Conservation (phyloP, 2,797 vertebrate genomes). For the Pseudochromis fuscus region DNA sequence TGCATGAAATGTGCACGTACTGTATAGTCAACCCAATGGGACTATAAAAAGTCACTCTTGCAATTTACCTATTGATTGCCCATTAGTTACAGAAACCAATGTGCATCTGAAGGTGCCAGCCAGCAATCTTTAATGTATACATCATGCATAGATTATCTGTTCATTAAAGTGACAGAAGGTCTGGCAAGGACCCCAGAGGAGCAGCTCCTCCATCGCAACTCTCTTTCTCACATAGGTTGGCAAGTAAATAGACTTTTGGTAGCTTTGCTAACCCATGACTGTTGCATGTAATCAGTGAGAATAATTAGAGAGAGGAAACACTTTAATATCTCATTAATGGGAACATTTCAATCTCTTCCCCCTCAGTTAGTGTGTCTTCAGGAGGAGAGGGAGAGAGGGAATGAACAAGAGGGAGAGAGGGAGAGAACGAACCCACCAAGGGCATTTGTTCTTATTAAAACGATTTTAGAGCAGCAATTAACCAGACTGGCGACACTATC, state of each 20-base stretch:
- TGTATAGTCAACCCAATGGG: neutral
- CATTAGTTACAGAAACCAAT: constrained; percentile 58
- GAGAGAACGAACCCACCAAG: constrained; percentile 45
- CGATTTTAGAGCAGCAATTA: constrained; percentile 75
- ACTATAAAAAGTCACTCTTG: constrained; percentile 46
- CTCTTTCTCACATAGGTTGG: constrained; percentile 17
- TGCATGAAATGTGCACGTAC: neutral
- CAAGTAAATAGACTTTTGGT: constrained; percentile 50
- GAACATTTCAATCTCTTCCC: constrained; percentile 56
- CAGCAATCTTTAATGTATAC: constrained; percentile 67
- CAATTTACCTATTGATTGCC: constrained; percentile 54
- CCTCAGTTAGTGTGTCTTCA: constrained; percentile 13
- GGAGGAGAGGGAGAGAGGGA: constrained; percentile 11
- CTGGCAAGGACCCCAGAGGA: constrained; percentile 48
- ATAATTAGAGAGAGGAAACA: constrained; percentile 68
- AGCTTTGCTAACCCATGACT: constrained; percentile 44
- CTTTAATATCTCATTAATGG: constrained; percentile 72
- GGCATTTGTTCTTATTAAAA: constrained; percentile 76
- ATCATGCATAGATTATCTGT: constrained; percentile 77
- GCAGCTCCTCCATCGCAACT: constrained; percentile 6
- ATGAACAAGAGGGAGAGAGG: constrained; percentile 4
- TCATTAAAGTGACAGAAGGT: constrained; percentile 70
- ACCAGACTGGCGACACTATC: constrained; percentile 61
- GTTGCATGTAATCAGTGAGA: constrained; percentile 66
- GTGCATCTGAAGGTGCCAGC: constrained; percentile 57